phyloP scores from a whole-genome alignment of 2,113 vertebrate species.

The Strigops habroptila region DNA sequence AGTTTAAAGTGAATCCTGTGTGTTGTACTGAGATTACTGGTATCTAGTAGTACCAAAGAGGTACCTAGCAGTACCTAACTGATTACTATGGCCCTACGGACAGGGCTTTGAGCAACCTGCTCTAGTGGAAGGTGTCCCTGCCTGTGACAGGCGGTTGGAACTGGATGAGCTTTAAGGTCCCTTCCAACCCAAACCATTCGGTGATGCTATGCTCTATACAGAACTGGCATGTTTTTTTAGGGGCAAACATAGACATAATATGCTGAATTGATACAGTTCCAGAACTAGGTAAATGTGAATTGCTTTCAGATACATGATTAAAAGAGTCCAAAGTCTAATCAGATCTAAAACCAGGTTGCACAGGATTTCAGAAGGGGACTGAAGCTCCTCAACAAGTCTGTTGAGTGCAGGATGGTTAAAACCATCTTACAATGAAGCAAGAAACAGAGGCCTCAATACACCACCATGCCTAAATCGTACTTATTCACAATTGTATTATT shows the following conservation, averaged over 20 bases:
- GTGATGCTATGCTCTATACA: not conserved
- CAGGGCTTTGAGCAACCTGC: not conserved
- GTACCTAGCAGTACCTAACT: not conserved
- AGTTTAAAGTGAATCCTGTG: not conserved
- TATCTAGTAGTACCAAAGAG: not conserved
- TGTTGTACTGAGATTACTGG: not conserved
- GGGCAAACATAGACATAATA: not conserved
- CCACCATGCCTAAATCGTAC: rapidly evolving
- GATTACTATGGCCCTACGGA: not conserved
- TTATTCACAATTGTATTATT: not conserved
- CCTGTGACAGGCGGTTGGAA: not conserved
- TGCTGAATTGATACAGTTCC: not conserved
- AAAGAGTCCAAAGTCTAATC: not conserved
- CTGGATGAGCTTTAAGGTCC: not conserved
- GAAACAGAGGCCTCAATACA: not conserved
- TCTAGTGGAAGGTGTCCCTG: not conserved
- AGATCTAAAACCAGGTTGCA: not conserved
- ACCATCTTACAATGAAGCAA: not conserved
- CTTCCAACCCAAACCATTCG: not conserved
- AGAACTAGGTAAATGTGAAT: not conserved
- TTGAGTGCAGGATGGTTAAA: not conserved
- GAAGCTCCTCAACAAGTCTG: not conserved
- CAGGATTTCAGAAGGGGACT: not conserved
- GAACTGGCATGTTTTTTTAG: not conserved
- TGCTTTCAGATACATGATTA: not conserved